Conservation (phyloP, 2,113 vertebrate species). For the Larimichthys crocea region DNA sequence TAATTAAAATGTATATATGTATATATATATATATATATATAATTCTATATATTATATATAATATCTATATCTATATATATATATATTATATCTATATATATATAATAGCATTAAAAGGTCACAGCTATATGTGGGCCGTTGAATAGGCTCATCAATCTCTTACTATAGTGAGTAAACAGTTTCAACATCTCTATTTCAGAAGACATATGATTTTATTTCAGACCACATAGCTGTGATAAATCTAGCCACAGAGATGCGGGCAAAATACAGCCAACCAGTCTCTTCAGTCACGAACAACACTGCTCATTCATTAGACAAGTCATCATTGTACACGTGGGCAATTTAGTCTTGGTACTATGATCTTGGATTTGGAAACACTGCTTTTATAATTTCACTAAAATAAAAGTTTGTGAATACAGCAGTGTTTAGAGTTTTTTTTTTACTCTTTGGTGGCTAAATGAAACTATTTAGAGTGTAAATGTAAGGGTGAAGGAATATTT, state of each 20-base stretch:
- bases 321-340: background rate
- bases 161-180: background rate
- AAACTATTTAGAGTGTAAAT: background rate
- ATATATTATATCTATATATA: no score
- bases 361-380: background rate
- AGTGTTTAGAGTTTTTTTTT: background rate
- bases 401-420: background rate
- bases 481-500: background rate
- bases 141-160: constrained; percentile 15
- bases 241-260: background rate
- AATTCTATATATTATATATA: no score
- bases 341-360: background rate
- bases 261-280: background rate
- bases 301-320: background rate
- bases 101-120: background rate
- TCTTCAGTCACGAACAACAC: background rate
- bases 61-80: no score
- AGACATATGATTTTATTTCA: background rate
- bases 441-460: background rate
- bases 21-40: no score
- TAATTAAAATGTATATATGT: no score
- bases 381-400: background rate
- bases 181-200: background rate
- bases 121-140: background rate
- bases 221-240: background rate